These are phyloP conservation scores for Platichthys stellatus DNA, from an alignment of 2,113 vertebrate genomes.

Conservation along the genomic window DNA sequence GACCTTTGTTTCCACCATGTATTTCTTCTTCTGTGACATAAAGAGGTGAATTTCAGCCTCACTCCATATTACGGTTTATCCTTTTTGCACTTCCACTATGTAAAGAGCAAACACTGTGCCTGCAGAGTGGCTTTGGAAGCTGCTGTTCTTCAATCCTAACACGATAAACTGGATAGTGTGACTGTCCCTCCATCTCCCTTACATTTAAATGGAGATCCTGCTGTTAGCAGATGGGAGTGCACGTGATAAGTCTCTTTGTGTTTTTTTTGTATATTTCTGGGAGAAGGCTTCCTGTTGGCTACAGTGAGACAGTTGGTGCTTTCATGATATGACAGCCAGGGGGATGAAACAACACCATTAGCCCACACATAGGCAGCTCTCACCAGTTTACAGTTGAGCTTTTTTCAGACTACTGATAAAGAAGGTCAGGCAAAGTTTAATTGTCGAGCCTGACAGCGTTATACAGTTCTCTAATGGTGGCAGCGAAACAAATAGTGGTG, in stretches of 20 bases:
- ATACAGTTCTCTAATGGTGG: too few species aligned
- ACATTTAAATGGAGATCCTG: conserved; percentile 12
- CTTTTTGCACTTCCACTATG: conserved; percentile 4
- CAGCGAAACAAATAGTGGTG: not conserved
- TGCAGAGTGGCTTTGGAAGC: conserved; percentile 40
- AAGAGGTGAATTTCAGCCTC: not conserved
- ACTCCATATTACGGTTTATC: too few species aligned
- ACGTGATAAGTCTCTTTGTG: not conserved
- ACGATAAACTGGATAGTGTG: conserved; percentile 15
- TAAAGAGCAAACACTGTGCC: conserved; percentile 44
- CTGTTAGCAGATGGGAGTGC: conserved; percentile 20
- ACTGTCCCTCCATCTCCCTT: not conserved
- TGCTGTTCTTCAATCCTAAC: conserved; percentile 45
- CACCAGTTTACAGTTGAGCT: not conserved
- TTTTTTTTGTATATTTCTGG: conserved; percentile 26
- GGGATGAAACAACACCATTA: not conserved
- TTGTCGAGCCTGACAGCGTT: not conserved
- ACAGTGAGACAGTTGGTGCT: conserved; percentile 2
- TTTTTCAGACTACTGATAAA: not conserved
- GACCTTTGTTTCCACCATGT: not conserved
- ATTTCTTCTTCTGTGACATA: conserved; percentile 19
- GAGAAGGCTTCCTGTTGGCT: conserved; percentile 28
- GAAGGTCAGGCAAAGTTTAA: not conserved
- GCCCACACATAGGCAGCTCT: not conserved
- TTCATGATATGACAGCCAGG: too few species aligned